Evolutionary conservation across 2,888 invertebrate genomes (phyloP).

Genomic region (Drosophila helvetica): DNA sequence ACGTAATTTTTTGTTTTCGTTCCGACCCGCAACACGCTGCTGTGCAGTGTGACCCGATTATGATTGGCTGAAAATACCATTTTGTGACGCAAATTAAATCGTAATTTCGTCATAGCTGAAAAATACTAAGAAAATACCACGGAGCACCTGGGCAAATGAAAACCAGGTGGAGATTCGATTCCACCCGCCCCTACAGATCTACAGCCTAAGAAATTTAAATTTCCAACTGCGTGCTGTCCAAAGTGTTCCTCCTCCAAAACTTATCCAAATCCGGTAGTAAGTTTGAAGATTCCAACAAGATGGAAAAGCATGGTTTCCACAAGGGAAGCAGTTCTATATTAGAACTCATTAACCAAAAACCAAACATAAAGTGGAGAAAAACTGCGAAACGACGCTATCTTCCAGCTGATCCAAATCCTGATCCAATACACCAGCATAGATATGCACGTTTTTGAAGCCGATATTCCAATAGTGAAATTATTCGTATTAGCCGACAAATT

Average conservation of each 20-base stretch:
- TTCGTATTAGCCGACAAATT: neutral
- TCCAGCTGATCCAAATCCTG: neutral
- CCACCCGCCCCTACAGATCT: too few relatives aligned
- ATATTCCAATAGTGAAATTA: neutral
- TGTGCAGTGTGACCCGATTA: slow-evolving; percentile 36
- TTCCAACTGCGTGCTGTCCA: too few relatives aligned
- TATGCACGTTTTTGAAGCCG: neutral
- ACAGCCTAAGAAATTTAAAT: too few relatives aligned
- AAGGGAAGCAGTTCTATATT: neutral
- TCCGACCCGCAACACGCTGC: slow-evolving; percentile 41
- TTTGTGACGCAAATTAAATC: slow-evolving; percentile 18
- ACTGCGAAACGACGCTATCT: neutral
- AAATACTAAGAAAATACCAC: slow-evolving; percentile 8
- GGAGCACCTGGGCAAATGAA: too few relatives aligned
- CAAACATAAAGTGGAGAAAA: neutral
- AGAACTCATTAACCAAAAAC: neutral
- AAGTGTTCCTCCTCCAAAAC: too few relatives aligned
- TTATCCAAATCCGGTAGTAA: too few relatives aligned
- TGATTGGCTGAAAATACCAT: slow-evolving; percentile 6
- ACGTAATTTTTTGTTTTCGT: slow-evolving; percentile 27
- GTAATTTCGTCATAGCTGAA: slow-evolving; percentile 23
- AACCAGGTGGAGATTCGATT: too few relatives aligned
- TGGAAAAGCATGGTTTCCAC: too few relatives aligned
- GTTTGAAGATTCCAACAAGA: too few relatives aligned
- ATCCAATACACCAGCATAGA: neutral